Evolutionary conservation across 2,113 vertebrate species (phyloP).

Genomic region (Colinus virginianus): DNA sequence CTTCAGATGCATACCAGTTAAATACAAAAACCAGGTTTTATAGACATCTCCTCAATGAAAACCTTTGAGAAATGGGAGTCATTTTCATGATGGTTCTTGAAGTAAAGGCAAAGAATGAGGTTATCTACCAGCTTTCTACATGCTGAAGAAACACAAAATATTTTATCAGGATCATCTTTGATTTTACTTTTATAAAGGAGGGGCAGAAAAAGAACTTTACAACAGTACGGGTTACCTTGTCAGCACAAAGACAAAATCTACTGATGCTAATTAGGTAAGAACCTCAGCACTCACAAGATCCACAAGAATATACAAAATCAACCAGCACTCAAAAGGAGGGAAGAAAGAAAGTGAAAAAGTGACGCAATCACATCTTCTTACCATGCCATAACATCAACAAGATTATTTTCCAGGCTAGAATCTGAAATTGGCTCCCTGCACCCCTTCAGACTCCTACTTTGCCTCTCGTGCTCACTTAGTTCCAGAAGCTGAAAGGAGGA

Average conservation of each 20-base stretch:
- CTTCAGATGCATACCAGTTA: background rate
- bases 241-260: background rate
- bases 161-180: background rate
- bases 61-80: background rate
- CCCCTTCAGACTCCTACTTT: fast-evolving
- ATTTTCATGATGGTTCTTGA: background rate
- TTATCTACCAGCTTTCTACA: background rate
- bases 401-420: background rate
- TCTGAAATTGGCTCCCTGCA: background rate
- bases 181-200: background rate
- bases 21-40: background rate
- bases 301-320: background rate
- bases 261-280: background rate
- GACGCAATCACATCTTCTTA: background rate
- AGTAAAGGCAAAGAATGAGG: background rate
- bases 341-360: background rate
- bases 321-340: background rate
- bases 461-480: background rate
- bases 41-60: background rate
- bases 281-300: background rate
- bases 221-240: background rate
- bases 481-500: background rate
- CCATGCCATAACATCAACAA: background rate
- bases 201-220: background rate
- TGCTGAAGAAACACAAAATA: background rate